A percentile compares a stretch with the other conserved stretches of the same genome.
Evolutionary conservation across 2,797 vertebrate species (phyloP).

Genomic region (Erethizon dorsatum): DNA sequence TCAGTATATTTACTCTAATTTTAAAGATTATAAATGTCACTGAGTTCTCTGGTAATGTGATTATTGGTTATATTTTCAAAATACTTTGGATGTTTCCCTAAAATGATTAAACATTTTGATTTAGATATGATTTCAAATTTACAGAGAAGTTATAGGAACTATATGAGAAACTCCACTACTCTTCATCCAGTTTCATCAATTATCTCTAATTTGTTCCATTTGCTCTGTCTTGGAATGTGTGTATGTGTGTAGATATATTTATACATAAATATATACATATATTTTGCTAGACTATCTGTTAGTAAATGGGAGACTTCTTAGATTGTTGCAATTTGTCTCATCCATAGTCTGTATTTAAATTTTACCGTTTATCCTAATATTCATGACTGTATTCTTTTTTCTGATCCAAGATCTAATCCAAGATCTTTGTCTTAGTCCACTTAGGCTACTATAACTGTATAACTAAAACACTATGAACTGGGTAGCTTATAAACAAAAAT

Average conservation of each 20-base stretch:
- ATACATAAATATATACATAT: background rate
- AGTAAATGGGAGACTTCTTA: background rate
- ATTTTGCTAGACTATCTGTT: background rate
- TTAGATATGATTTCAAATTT: constrained; percentile 41
- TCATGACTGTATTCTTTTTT: background rate
- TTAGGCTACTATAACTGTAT: background rate
- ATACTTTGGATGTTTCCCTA: background rate
- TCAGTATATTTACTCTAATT: background rate
- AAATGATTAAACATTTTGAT: background rate
- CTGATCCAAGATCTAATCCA: background rate
- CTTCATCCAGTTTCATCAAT: background rate
- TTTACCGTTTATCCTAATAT: background rate
- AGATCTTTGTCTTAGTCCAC: background rate
- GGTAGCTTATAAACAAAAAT: background rate
- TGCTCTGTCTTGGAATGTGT: background rate
- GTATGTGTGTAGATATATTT: background rate
- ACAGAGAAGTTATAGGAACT: background rate
- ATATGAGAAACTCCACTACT: background rate
- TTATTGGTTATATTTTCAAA: background rate
- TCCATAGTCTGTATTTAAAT: background rate
- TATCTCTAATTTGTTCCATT: constrained; percentile 13
- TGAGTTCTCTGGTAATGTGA: background rate
- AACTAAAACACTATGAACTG: background rate
- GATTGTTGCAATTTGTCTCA: background rate
- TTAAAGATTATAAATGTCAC: background rate